A percentile compares a stretch with the other conserved stretches of the same genome.
phyloP scores from a whole-genome alignment of 2,797 vertebrate genomes.

The Discoglossus pictus region DNA sequence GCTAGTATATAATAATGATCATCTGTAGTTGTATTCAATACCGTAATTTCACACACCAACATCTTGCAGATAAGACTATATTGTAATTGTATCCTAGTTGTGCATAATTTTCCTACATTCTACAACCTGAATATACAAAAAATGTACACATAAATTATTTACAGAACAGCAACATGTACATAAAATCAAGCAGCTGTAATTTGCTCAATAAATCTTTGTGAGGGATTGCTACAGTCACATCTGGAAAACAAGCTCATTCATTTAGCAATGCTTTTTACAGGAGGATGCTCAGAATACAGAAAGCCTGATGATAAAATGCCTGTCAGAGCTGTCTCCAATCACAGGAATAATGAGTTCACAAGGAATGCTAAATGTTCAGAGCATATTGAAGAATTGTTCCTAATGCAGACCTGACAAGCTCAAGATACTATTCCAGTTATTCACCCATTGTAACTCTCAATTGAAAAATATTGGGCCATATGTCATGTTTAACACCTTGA shows the following conservation, averaged over 20 bases:
- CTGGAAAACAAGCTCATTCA: conserved; percentile 32
- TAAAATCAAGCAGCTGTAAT: conserved; percentile 47
- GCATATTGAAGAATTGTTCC: conserved; percentile 25
- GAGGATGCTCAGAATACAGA: conserved; percentile 39
- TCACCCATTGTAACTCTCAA: background rate
- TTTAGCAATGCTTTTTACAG: conserved; percentile 24
- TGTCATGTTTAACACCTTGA: too few species aligned
- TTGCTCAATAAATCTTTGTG: conserved; percentile 47
- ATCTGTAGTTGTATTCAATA: too few species aligned
- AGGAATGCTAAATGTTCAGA: conserved; percentile 38
- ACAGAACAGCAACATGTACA: conserved; percentile 43
- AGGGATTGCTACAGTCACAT: conserved; percentile 31
- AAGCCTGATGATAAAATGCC: conserved; percentile 23
- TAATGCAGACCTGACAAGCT: conserved; percentile 21
- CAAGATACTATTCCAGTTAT: conserved; percentile 5
- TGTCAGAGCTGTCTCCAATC: conserved; percentile 29
- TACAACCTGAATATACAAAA: background rate
- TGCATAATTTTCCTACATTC: too few species aligned
- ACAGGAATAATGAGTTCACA: conserved; percentile 40
- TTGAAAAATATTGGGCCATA: too few species aligned
- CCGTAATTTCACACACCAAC: too few species aligned
- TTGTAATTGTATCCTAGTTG: too few species aligned
- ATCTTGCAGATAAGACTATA: too few species aligned
- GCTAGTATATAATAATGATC: too few species aligned
- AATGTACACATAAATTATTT: conserved; percentile 32